Evolutionary conservation across 2,113 vertebrate genomes (phyloP).

Genomic region (mouse (Mus musculus)): DNA sequence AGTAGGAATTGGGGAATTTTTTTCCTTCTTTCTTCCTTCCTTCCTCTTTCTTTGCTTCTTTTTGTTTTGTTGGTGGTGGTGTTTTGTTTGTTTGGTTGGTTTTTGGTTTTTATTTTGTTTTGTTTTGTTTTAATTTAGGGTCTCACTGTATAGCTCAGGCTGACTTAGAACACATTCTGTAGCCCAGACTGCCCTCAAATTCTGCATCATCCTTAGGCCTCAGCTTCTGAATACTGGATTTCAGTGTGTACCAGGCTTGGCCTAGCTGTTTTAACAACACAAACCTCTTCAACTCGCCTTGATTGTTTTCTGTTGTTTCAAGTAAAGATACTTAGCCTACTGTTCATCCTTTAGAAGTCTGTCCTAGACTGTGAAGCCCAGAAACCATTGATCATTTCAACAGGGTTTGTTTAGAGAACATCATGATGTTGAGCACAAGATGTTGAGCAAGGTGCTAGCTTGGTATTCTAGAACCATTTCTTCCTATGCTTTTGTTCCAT

Average conservation of each 20-base stretch:
- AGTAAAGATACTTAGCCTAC: background rate
- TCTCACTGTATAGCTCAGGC: background rate
- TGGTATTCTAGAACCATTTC: background rate
- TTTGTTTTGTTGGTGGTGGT: background rate
- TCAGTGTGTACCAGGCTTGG: background rate
- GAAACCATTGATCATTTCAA: background rate
- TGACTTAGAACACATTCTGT: background rate
- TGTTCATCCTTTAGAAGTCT: background rate
- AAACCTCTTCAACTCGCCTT: background rate
- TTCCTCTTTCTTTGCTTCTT: too few species aligned
- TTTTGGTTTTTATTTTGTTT: background rate
- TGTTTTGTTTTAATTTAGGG: background rate
- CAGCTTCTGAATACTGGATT: background rate
- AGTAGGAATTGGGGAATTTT: background rate
- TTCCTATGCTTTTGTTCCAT: background rate
- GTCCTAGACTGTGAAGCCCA: background rate
- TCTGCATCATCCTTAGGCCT: too few species aligned
- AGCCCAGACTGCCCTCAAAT: background rate
- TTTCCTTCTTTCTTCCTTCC: too few species aligned
- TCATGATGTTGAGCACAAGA: background rate
- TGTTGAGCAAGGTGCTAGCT: background rate
- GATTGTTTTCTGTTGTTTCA: background rate
- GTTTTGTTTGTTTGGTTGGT: too few species aligned
- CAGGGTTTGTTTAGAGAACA: background rate
- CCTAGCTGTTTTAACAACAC: constrained; percentile 13